Conservation (phyloP, 2,113 vertebrate genomes). For the Promerops cafer region DNA sequence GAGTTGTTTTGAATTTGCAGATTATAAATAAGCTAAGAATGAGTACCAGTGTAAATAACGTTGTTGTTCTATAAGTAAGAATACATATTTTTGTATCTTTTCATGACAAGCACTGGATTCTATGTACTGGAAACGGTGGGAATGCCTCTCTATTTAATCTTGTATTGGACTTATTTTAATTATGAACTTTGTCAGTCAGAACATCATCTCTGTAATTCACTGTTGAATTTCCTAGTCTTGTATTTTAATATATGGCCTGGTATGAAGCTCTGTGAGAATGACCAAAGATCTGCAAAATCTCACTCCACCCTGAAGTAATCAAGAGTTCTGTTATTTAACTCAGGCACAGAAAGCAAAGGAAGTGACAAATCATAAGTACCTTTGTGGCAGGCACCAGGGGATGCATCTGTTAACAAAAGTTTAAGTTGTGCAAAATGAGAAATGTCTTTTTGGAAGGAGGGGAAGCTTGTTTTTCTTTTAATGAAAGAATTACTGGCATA, state of each 20-base stretch:
- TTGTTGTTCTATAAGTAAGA: not conserved
- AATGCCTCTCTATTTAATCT: not conserved
- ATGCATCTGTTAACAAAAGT: not conserved
- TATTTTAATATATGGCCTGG: not conserved
- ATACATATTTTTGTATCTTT: not conserved
- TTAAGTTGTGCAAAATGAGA: not conserved
- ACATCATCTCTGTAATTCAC: not conserved
- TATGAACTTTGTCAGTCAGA: not conserved
- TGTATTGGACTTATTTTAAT: not conserved
- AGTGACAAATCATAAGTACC: not conserved
- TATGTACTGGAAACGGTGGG: rapidly evolving
- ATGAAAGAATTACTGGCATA: not conserved
- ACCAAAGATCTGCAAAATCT: not conserved
- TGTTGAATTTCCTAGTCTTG: not conserved
- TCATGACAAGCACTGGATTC: not conserved
- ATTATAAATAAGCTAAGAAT: not conserved
- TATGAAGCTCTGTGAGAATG: not conserved
- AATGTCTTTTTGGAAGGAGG: not conserved
- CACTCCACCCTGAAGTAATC: not conserved
- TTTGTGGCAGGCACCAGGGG: not conserved
- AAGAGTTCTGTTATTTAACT: not conserved
- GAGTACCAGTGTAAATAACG: not conserved
- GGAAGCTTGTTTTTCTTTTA: not conserved
- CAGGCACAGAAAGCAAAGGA: not conserved
- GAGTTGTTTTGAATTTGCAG: not conserved